A percentile compares a stretch with the other conserved stretches of the same genome.
phyloP scores from a whole-genome alignment of 2,888 invertebrate genomes.

The Cecidostiba fungosa region DNA sequence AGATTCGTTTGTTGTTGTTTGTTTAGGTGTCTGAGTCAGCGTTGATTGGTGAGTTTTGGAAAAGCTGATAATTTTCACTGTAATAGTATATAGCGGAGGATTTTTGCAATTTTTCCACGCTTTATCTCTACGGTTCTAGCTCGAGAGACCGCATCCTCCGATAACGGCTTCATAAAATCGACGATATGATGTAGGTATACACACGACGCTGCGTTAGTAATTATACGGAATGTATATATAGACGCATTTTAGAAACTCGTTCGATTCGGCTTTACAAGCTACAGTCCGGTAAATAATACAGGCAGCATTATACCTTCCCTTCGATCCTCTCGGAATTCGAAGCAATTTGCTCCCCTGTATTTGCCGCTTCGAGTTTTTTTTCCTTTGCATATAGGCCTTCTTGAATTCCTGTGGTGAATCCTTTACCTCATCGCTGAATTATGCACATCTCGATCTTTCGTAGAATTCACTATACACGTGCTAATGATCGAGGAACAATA shows the following conservation, averaged over 20 bases:
- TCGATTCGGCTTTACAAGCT: too few species aligned
- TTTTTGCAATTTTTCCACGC: background rate
- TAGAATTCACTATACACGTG: too few species aligned
- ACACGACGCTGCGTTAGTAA: background rate
- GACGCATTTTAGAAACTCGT: too few species aligned
- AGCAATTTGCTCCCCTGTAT: constrained; percentile 27
- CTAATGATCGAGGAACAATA: too few species aligned
- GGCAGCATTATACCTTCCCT: background rate
- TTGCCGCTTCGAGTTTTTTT: background rate
- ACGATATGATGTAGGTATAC: background rate
- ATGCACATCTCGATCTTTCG: background rate
- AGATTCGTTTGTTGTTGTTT: too few species aligned
- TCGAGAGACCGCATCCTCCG: too few species aligned
- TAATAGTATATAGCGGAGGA: background rate
- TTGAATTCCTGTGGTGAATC: constrained; percentile 24
- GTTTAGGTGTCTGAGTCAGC: too few species aligned
- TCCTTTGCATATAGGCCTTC: background rate
- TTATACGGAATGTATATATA: background rate
- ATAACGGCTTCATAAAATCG: background rate
- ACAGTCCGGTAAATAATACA: background rate
- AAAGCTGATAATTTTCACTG: background rate
- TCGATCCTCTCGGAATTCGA: constrained; percentile 40
- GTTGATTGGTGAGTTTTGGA: background rate
- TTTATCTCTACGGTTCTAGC: too few species aligned
- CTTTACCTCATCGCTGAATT: background rate